phyloP scores from a whole-genome alignment of 1,140 invertebrate species.

The Diorhabda carinulata region DNA sequence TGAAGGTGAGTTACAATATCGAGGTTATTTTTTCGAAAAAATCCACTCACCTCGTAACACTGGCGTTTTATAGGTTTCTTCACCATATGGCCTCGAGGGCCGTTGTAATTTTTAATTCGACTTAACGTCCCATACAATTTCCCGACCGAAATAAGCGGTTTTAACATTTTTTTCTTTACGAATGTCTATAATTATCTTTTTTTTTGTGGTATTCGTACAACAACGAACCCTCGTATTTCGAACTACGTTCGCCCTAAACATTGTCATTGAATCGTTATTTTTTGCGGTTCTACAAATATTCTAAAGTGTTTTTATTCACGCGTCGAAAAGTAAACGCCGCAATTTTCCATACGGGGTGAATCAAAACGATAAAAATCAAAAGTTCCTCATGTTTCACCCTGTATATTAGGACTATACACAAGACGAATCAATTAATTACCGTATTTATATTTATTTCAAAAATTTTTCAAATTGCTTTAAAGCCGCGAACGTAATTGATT shows the following conservation, averaged over 20 bases:
- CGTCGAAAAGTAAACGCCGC: conserved; percentile 5
- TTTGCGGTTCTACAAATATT: conserved; percentile 19
- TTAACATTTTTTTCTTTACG: conserved; percentile 16
- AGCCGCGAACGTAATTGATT: too few species aligned
- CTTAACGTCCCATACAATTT: conserved; percentile 13
- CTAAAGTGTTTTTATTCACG: conserved; percentile 27
- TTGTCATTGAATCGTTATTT: conserved; percentile 26
- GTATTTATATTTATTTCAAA: too few species aligned
- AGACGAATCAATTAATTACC: too few species aligned
- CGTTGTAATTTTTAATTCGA: conserved; percentile 10
- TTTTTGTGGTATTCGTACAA: conserved; percentile 20
- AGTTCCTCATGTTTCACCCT: too few species aligned
- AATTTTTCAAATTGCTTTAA: too few species aligned
- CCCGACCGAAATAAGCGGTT: background rate
- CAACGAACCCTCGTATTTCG: conserved; percentile 22
- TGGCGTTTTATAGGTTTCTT: too few species aligned
- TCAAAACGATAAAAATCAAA: too few species aligned
- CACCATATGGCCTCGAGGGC: background rate
- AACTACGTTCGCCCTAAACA: conserved; percentile 28
- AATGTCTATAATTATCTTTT: conserved; percentile 22
- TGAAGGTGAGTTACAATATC: conserved; percentile 68
- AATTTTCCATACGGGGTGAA: too few species aligned
- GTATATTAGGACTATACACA: too few species aligned
- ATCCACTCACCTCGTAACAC: too few species aligned
- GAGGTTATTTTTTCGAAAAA: conserved; percentile 5